phyloP scores from a whole-genome alignment of 2,113 vertebrate species.

The Apistogramma diplotaenia region DNA sequence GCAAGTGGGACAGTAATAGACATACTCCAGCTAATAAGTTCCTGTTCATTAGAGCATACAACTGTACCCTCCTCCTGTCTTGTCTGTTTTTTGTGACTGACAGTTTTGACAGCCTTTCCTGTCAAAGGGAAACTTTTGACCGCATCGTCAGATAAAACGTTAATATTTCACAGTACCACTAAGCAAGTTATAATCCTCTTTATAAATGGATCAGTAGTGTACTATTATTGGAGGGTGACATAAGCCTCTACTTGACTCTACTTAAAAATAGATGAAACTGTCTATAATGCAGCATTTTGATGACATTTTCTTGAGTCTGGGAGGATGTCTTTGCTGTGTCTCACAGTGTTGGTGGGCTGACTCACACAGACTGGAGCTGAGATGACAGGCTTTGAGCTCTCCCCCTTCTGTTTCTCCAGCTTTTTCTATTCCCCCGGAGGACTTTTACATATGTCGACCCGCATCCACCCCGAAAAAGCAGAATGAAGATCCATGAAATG shows the following conservation, averaged over 20 bases:
- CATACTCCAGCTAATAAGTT: constrained; percentile 68
- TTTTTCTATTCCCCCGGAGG: constrained; percentile 47
- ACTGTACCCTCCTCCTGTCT: constrained; percentile 53
- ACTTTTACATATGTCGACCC: constrained; percentile 60
- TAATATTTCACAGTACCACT: constrained; percentile 45
- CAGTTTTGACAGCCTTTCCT: constrained; percentile 56
- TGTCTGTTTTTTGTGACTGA: constrained; percentile 57
- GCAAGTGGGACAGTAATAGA: constrained; percentile 67
- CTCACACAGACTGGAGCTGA: constrained; percentile 53
- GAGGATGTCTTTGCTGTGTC: constrained; percentile 54
- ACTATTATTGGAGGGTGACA: constrained; percentile 58
- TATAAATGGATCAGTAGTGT: constrained; percentile 51
- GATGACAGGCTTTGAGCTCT: constrained; percentile 69
- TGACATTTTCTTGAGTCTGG: constrained; percentile 57
- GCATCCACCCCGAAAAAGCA: constrained; percentile 57
- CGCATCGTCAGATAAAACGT: constrained; percentile 44
- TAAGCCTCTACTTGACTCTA: constrained; percentile 48
- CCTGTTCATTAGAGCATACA: constrained; percentile 68
- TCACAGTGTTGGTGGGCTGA: constrained; percentile 47
- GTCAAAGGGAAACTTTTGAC: constrained; percentile 60
- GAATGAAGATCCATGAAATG: constrained; percentile 66
- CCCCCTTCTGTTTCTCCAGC: constrained; percentile 29
- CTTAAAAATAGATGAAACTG: constrained; percentile 67
- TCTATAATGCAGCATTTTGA: constrained; percentile 50
- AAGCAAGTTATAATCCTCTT: constrained; percentile 51